These are phyloP conservation scores for Scaptomyza caliginosa DNA, from an alignment of 2,888 invertebrate species.

Conservation along the genomic window DNA sequence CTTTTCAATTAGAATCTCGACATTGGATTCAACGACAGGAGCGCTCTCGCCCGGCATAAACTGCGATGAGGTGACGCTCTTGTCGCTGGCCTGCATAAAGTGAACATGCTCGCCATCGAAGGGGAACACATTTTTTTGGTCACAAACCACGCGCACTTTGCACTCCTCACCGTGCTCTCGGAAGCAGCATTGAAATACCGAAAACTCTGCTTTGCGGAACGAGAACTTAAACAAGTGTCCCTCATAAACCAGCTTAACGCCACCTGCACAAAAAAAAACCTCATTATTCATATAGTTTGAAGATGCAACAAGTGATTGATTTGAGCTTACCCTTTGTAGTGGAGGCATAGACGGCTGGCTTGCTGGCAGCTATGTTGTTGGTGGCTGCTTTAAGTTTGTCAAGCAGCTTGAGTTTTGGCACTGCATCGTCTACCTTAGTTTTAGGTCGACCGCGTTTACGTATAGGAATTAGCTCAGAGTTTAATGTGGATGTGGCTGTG, in stretches of 20 bases:
- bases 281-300: not conserved
- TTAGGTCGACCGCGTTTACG: constrained; percentile 77
- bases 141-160: constrained; percentile 79
- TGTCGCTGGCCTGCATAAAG: constrained; percentile 82
- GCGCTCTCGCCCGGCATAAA: constrained; percentile 69
- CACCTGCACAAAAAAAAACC: constrained; percentile 57
- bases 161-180: constrained; percentile 82
- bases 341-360: constrained; percentile 80
- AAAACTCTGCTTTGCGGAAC: constrained; percentile 80
- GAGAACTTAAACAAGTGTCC: constrained; percentile 82
- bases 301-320: constrained; percentile 44
- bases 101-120: constrained; percentile 82
- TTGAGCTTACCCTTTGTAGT: constrained; percentile 77
- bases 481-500: constrained; percentile 59
- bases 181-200: constrained; percentile 82
- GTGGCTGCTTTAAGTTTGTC: constrained; percentile 72
- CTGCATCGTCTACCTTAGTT: constrained; percentile 45
- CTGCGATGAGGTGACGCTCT: constrained; percentile 80
- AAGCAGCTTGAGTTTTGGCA: constrained; percentile 64
- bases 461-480: constrained; percentile 43
- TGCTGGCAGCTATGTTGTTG: constrained; percentile 52
- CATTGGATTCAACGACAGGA: constrained; percentile 18
- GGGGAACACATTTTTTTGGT: constrained; percentile 81
- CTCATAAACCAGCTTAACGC: constrained; percentile 82
- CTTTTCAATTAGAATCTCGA: constrained; percentile 28